These are phyloP conservation scores for Indri indri DNA, from an alignment of 2,113 vertebrate species.

Conservation along the genomic window DNA sequence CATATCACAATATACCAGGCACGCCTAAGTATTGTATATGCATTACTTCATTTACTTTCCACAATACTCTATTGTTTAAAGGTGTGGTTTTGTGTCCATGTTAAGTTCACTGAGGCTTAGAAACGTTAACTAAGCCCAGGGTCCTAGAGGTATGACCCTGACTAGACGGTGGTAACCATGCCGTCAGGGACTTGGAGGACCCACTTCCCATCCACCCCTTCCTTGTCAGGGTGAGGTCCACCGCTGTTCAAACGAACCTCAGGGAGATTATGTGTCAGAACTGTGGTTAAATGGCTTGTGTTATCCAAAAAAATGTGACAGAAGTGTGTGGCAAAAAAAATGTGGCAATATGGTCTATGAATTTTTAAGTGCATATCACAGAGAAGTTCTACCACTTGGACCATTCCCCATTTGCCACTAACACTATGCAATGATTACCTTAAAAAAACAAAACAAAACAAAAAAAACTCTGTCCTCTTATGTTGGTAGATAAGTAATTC, in stretches of 20 bases:
- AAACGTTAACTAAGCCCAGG: too few relatives aligned
- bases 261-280: accelerated
- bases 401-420: not conserved
- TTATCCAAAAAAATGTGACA: not conserved
- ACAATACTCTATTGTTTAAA: accelerated
- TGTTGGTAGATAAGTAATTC: not conserved
- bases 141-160: not conserved
- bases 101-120: not conserved
- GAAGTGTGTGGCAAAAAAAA: too few relatives aligned
- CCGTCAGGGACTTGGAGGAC: accelerated
- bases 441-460: not conserved
- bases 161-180: accelerated
- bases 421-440: accelerated
- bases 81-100: not conserved
- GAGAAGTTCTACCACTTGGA: not conserved
- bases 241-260: accelerated
- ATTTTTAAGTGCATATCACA: not conserved
- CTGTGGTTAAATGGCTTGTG: not conserved
- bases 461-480: too few relatives aligned
- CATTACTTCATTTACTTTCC: not conserved
- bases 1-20: accelerated
- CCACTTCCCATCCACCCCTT: too few relatives aligned
- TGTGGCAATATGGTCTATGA: accelerated
- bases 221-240: not conserved
- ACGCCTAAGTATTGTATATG: too few relatives aligned